These are phyloP conservation scores for Hyperoodon ampullatus DNA, from an alignment of 2,113 vertebrate genomes.

Conservation along the genomic window DNA sequence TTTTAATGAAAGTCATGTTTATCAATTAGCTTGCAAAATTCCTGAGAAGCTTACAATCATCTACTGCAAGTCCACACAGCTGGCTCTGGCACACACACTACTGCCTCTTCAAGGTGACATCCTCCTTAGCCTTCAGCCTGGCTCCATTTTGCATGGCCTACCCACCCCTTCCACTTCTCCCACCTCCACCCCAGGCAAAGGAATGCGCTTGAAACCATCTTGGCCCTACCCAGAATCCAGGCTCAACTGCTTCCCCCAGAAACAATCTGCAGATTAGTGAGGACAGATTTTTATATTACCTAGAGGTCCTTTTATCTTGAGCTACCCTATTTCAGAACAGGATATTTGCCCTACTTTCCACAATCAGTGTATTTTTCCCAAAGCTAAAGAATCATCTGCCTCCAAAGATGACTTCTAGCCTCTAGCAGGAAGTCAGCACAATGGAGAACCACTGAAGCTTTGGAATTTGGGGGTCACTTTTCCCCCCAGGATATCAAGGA, in stretches of 20 bases:
- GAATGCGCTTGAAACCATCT: neutral
- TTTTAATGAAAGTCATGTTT: neutral
- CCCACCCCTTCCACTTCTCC: neutral
- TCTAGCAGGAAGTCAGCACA: neutral
- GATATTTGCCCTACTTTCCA: neutral
- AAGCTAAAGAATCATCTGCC: neutral
- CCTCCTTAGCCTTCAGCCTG: neutral
- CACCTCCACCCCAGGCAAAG: neutral
- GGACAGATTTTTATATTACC: neutral
- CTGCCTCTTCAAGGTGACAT: neutral
- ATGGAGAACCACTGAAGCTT: neutral
- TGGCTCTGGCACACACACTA: neutral
- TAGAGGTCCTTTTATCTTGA: neutral
- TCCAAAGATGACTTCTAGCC: neutral
- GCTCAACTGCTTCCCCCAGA: neutral
- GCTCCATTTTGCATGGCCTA: neutral
- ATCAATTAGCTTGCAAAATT: neutral
- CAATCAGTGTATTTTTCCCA: neutral
- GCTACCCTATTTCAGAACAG: neutral
- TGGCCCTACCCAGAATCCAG: neutral
- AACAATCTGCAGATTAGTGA: neutral
- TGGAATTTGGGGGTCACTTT: neutral
- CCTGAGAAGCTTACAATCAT: neutral
- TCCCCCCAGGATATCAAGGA: neutral
- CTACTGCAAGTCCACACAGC: neutral